Conservation (phyloP, 2,797 vertebrate species). For the Glyptemys insculpta region DNA sequence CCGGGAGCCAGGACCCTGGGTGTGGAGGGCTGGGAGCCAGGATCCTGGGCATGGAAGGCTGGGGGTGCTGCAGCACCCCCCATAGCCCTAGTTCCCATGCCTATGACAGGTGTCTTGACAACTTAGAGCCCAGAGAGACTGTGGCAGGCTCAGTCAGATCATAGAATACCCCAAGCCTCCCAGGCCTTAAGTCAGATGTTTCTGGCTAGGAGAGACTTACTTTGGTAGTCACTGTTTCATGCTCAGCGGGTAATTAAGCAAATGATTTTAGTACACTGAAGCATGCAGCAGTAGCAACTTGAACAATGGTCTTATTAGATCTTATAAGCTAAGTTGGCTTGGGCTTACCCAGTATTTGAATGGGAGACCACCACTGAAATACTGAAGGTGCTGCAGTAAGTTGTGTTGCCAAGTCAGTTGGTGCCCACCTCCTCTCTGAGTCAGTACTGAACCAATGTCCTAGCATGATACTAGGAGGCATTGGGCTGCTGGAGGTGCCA, state of each 20-base stretch:
- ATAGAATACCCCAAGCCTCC: neutral
- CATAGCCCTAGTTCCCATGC: fast-evolving
- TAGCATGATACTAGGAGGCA: neutral
- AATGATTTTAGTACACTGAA: constrained; percentile 54
- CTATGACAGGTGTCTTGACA: neutral
- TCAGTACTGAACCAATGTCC: constrained; percentile 26
- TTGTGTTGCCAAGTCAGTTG: constrained; percentile 42
- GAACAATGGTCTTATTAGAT: neutral
- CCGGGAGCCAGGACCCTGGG: no score
- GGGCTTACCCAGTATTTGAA: constrained; percentile 40
- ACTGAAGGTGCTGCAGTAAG: constrained; percentile 43
- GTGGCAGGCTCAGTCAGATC: neutral
- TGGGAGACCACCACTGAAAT: constrained; percentile 39
- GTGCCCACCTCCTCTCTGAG: constrained; percentile 46
- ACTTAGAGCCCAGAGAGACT: neutral
- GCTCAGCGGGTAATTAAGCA: constrained; percentile 41
- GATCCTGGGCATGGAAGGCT: no score
- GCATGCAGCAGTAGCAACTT: constrained; percentile 50
- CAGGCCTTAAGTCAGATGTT: constrained; percentile 21
- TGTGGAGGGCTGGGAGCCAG: no score
- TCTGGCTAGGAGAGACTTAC: constrained; percentile 28
- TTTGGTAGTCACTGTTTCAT: constrained; percentile 28
- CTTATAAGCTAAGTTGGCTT: neutral
- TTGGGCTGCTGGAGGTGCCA: neutral
- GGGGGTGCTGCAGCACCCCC: no score